A percentile compares a stretch with the other conserved stretches of the same genome.
Conservation (phyloP, 2,888 invertebrate species). For the Drosophila paracracens region DNA sequence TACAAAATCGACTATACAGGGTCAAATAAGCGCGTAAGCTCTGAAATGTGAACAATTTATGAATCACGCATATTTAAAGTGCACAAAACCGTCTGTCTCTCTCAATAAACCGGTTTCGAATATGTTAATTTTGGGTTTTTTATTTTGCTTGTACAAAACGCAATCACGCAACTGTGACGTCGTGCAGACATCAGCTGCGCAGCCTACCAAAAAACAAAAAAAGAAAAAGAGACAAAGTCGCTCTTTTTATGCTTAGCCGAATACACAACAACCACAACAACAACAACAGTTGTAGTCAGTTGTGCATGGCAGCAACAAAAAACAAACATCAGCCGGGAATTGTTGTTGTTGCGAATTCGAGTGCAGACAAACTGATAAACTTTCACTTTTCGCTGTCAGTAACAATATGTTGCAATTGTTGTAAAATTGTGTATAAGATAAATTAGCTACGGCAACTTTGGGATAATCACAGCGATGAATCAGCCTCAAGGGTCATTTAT, state of each 20-base stretch:
- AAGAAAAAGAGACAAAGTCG: slow-evolving; percentile 16
- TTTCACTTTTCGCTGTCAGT: slow-evolving; percentile 63
- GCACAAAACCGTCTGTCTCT: slow-evolving; percentile 14
- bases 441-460: slow-evolving; percentile 8
- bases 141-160: slow-evolving; percentile 41
- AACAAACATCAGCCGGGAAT: slow-evolving; percentile 21
- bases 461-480: slow-evolving; percentile 27
- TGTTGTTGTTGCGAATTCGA: slow-evolving; percentile 65
- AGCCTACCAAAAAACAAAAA: slow-evolving; percentile 21
- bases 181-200: slow-evolving; percentile 48
- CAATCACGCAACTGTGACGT: slow-evolving; percentile 68
- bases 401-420: slow-evolving; percentile 63
- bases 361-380: slow-evolving; percentile 61
- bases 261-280: slow-evolving; percentile 39
- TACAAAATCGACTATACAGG: slow-evolving; percentile 74
- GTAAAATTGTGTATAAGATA: slow-evolving; percentile 27
- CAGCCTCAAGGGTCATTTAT: slow-evolving; percentile 18
- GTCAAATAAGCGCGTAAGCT: slow-evolving; percentile 61
- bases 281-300: slow-evolving; percentile 16
- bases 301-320: slow-evolving; percentile 46
- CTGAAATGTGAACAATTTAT: slow-evolving; percentile 61
- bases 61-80: slow-evolving; percentile 60
- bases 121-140: slow-evolving; percentile 67
- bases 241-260: slow-evolving; percentile 58
- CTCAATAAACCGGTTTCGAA: slow-evolving; percentile 60